Evolutionary conservation across 1,140 invertebrate species (phyloP), one percentile per base, ranked within the genome.

Genomic region (Drosophila busckii): DNA sequence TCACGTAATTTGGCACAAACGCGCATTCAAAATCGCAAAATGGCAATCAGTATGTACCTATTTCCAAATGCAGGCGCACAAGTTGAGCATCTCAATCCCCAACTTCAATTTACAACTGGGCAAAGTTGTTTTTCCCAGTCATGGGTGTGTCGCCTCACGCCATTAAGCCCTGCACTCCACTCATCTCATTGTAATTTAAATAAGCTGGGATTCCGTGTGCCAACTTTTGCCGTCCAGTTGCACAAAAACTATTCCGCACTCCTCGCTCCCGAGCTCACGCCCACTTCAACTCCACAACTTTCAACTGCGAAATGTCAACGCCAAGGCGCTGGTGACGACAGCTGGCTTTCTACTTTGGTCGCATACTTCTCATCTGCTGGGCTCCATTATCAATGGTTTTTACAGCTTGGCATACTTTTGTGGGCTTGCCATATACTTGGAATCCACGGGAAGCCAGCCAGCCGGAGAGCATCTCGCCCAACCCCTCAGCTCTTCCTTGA

Each of bases 61-160:
- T 3, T 7, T 9, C 26, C 40, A 8, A 4, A 8, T n/a, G 3
- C 8, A 13, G 4, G 10, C 12, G 23, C 26, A n/a, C n/a, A n/a
- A n/a, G n/a, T n/a, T 22, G 37, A 19, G 37, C 42, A 12, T 31
- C 23, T 38, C 38, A 16, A 15, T 8, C 70, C 62, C 68, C 68
- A 78, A 78, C 73, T 80, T 73, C 49, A 78, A 78, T 80, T 78
- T 78, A 78, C 73, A 78, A 78, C 73, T 78, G 68, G 68, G 68
- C 58, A 68, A 78, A 78, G 63, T 80, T 80, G 71, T 80, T 76
- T n/a, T n/a, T 63, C 73, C 67, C 73, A 71, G 50, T 48, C 54
- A 65, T 20, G 3, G 54, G 12, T 25, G 29, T 28, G 35, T 58
- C 35, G 56, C 38, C 31, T 58, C 38, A 29, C 25, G 32, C 48